Base-by-base conservation (phyloP, 2,797 vertebrate species). In the Etheostoma perlongum region DNA sequence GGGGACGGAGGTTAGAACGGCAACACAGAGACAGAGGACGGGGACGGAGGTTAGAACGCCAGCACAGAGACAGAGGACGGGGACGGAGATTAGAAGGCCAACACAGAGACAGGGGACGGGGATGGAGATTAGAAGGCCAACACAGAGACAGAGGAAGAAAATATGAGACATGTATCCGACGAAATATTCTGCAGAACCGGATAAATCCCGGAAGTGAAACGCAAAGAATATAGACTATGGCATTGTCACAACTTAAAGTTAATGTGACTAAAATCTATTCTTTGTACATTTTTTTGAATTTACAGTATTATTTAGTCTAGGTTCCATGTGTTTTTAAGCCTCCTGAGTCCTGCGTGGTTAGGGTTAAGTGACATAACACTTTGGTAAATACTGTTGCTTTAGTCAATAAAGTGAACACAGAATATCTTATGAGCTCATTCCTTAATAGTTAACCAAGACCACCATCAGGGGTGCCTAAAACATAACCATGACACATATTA, bases 361-460 rank as follows among this genome's bases (percentile, higher is more conserved):
- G 3, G 12, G n/a, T 36, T 21, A 40, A 6, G 33, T 2, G 9
- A 36, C 8, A 10, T 36, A 10, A 36, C 57, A n/a, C 30, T n/a
- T 57, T 57, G 55, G 55, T 36, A 36, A 33, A 58, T 30, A 40
- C 4, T 33, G 11, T 58, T 40, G 57, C 40, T 58, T 58, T 19
- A 58, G 30, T 58, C 33, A 58, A n/a, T 36, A 36, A 58, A n/a
- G 57, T 40, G 13, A 59, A 59, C 57, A 14, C 57, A 33, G 18
- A 27, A 8, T 57, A 16, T 18, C 27, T 30, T 9, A 33, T 30
- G 10, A 33, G 54, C 16, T 30, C 18, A 11, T 27, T 55, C 16
- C 18, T 55, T 16, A 10, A 14, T 33, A 33, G 8, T 33, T 33
- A 33, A 33, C 33, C 33, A 8, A 33, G 33, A 57, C 18, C 27